Evolutionary conservation across 2,888 invertebrate species (phyloP), one percentile per base, ranked within the genome.

Genomic region (Atethmia centrago): DNA sequence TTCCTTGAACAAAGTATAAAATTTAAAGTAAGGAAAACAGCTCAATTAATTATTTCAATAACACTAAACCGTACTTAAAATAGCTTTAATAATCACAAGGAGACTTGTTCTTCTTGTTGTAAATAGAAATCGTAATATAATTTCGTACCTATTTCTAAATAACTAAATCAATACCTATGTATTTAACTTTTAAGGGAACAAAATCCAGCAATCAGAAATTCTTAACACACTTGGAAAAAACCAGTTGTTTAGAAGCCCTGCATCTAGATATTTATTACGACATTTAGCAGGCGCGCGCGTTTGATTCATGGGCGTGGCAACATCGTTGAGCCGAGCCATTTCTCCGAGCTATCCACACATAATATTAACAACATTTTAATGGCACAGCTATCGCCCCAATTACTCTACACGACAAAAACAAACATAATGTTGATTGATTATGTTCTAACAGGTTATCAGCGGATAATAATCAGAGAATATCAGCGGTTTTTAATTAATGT

Each of bases 351-450:
- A 80, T 74, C 70, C 68, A 66, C 75, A 80, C 65, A 64, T 80
- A 86, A 64, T 80, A 86, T 74, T 81, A 81, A 81, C 77, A 74
- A 81, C 70, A 77, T 68, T 78, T 77, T 82, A 83, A 85, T 80
- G 69, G 69, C 65, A 73, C 75, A 71, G 31, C 76, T 68, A 86
- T 73, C 67, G 64, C 68, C 68, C 74, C 78, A 83, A 84, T 87
- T 86, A 86, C 74, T 64, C 36, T 45, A 74, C 58, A 67, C 66
- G 49, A 69, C 71, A 85, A 87, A 84, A 85, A 82, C 86, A 82
- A 72, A 80, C 75, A 84, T 59, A 76, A 66, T 80, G 63, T 84
- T 83, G 84, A 87, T 87, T 83, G 83, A 87, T 86, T 81, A 80
- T 68, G 65, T 74, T 67, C 74, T 77, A 82, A 82, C 70, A 80